These are phyloP conservation scores for Drosophila cyrtoloma DNA, from an alignment of 2,888 invertebrate species.

Conservation along the genomic window DNA sequence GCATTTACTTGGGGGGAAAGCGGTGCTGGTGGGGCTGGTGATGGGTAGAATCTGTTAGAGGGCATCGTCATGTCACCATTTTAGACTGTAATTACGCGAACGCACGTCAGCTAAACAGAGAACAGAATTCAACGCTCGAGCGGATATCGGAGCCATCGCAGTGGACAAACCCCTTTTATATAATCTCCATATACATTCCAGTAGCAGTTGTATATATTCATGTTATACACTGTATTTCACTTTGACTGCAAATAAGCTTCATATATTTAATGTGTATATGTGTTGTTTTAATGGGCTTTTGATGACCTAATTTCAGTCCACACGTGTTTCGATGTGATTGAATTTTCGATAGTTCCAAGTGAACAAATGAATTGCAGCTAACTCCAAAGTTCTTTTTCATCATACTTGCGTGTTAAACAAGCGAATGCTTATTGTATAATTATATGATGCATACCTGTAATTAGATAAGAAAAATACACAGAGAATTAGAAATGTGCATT, in stretches of 20 bases:
- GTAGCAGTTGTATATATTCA: background rate
- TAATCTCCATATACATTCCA: slow-evolving; percentile 4
- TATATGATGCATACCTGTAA: slow-evolving; percentile 49
- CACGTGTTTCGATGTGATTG: slow-evolving; percentile 50
- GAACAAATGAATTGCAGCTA: slow-evolving; percentile 2
- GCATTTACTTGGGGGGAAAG: slow-evolving; percentile 38
- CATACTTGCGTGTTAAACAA: slow-evolving; percentile 44
- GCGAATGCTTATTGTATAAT: background rate
- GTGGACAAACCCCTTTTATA: background rate
- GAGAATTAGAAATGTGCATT: slow-evolving; percentile 5
- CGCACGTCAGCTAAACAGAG: slow-evolving; percentile 58
- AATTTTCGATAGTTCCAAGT: slow-evolving; percentile 22
- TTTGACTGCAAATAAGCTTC: slow-evolving; percentile 43
- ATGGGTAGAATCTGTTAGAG: background rate
- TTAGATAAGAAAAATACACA: slow-evolving; percentile 11
- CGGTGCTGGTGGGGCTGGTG: background rate
- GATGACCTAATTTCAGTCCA: slow-evolving; percentile 58
- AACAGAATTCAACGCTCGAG: slow-evolving; percentile 56
- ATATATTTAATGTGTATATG: slow-evolving; percentile 36
- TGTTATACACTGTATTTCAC: slow-evolving; percentile 48
- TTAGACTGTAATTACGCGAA: slow-evolving; percentile 69
- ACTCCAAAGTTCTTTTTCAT: slow-evolving; percentile 11
- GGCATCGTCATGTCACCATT: slow-evolving; percentile 56
- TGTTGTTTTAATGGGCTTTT: slow-evolving; percentile 61
- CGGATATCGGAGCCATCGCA: slow-evolving; percentile 57